Conservation (phyloP, 2,113 vertebrate genomes). For the Nannospalax galili region DNA sequence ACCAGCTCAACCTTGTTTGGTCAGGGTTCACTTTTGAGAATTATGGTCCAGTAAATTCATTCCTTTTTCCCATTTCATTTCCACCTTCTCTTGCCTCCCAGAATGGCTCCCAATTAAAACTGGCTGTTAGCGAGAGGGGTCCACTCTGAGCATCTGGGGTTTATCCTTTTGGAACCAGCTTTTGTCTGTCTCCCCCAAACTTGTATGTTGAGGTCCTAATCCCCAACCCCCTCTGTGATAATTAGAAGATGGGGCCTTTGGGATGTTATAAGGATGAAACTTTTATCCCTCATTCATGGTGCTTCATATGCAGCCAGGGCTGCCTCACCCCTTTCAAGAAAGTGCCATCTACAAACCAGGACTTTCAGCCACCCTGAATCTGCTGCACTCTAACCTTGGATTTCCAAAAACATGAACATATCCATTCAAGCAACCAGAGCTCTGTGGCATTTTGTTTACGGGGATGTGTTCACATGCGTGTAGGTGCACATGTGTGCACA, state of each 20-base stretch:
- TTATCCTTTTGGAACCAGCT: neutral
- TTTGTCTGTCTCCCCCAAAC: neutral
- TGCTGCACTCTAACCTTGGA: neutral
- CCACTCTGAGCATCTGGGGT: neutral
- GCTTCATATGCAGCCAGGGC: no score
- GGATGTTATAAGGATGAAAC: neutral
- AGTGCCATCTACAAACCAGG: neutral
- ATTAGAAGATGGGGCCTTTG: neutral
- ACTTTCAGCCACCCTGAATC: neutral
- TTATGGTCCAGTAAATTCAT: neutral
- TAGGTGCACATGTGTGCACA: neutral
- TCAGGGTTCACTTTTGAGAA: neutral
- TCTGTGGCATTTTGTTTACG: neutral
- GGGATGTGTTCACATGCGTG: neutral
- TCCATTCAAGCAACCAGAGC: no score
- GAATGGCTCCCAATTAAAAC: neutral
- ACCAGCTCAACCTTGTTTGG: neutral
- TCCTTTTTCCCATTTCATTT: neutral
- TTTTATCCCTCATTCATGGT: neutral
- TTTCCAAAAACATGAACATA: neutral
- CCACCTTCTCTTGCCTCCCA: neutral
- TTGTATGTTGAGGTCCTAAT: no score
- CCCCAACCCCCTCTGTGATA: fast-evolving
- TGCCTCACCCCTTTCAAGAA: neutral
- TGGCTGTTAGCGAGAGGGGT: neutral